Evolutionary conservation across 2,113 vertebrate species (phyloP), one percentile per base, ranked within the genome.

Genomic region (Eurypyga helias): DNA sequence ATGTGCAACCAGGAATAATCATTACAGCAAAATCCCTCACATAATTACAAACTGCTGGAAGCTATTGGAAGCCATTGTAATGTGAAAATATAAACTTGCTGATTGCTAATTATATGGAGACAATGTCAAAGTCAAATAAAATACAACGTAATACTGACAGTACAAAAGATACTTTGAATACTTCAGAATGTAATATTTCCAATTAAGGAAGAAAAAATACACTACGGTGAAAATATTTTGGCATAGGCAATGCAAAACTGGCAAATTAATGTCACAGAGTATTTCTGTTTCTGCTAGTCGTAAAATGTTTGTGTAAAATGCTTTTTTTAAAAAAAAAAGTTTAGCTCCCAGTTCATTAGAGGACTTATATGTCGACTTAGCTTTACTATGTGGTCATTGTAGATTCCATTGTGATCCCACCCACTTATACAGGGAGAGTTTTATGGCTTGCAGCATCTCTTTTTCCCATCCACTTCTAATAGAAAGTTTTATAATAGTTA

Each of bases 161-260:
- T 73, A 84, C 43, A 87, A 95, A 92, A 91, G 65, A 66, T 67
- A 71, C 31, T 92, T 70, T 65, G 54, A 86, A 87, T 84, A 89
- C 55, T 17, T 96, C 69, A 45, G 61, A 81, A 87, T 46, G 54
- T 55, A 72, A 1, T 89, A 20, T 70, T 28, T 89, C 70, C 70
- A 92, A 36, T 83, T 96, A 95, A 94, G 77, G 80, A 85, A 97
- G 69, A 83, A 90, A 82, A 97, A 85, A 57, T 79, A 57, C 28
- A 69, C n/a, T 79, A 43, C n/a, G 55, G 17, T 57, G 49, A 94
- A 94, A 96, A 93, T 91, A 95, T 76, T 82, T 79, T 92, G 77
- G 24, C 33, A 58, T 61, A 76, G 25, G 17, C 52, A 84, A 23
- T 62, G 31, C 28, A 89, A 36, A 91, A 84, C 11, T 58, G 52